Evolutionary conservation across 2,888 invertebrate species (phyloP).

Genomic region (Caenorhabditis sulstoni): DNA sequence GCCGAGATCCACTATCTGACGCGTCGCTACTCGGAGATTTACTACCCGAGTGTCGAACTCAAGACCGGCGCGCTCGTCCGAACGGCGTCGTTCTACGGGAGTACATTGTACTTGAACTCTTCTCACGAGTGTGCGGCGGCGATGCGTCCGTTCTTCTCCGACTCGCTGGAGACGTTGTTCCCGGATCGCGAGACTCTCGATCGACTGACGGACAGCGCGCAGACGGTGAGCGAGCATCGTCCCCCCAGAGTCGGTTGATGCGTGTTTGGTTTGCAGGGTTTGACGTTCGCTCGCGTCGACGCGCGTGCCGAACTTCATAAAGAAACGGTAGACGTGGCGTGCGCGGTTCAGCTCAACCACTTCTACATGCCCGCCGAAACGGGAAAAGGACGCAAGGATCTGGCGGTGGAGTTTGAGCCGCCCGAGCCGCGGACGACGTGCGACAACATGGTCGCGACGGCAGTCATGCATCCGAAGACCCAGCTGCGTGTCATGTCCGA

Average conservation of each 20-base stretch:
- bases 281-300: no score
- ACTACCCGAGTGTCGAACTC: background rate
- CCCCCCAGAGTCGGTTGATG: no score
- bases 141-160: background rate
- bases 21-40: background rate
- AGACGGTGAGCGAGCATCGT: no score
- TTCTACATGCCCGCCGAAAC: no score
- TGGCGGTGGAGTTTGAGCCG: background rate
- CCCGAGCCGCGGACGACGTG: background rate
- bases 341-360: no score
- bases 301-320: no score
- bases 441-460: background rate
- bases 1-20: background rate
- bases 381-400: no score
- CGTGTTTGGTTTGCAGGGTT: no score
- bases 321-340: no score
- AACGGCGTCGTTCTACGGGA: background rate
- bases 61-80: background rate
- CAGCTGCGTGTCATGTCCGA: background rate
- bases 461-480: background rate
- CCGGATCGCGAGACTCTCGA: background rate
- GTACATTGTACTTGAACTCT: no score
- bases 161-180: background rate
- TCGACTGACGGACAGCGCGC: background rate
- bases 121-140: background rate